These are phyloP conservation scores for Maniola hyperantus DNA, from an alignment of 2,888 invertebrate genomes.

Conservation along the genomic window DNA sequence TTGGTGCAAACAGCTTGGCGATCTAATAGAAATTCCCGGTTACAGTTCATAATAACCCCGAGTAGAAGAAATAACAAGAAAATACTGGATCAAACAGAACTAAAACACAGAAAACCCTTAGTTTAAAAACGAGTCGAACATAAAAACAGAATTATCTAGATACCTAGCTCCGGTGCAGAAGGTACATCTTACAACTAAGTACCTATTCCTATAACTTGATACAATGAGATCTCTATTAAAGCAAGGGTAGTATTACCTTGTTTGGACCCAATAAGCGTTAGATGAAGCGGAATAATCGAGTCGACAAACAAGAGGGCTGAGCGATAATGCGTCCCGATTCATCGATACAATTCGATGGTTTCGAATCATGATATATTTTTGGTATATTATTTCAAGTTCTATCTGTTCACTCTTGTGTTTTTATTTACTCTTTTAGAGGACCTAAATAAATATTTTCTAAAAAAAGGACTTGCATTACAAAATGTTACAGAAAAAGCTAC, in stretches of 20 bases:
- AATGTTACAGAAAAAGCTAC: too few species aligned
- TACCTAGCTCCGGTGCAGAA: too few species aligned
- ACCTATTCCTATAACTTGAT: conserved; percentile 14
- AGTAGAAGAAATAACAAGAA: too few species aligned
- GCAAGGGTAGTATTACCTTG: conserved; percentile 37
- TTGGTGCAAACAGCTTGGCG: too few species aligned
- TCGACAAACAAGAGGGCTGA: conserved; percentile 77
- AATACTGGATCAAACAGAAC: too few species aligned
- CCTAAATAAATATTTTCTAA: not conserved
- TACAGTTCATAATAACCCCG: too few species aligned
- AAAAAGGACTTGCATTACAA: too few species aligned
- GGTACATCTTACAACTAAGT: not conserved
- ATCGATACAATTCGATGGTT: conserved; percentile 47
- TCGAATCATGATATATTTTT: conserved; percentile 40
- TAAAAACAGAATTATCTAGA: not conserved
- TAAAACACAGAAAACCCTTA: too few species aligned
- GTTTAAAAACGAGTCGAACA: not conserved
- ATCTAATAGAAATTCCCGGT: too few species aligned
- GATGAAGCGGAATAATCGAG: conserved; percentile 79
- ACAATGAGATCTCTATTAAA: conserved; percentile 34
- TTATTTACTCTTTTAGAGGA: not conserved
- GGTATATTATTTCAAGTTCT: not conserved
- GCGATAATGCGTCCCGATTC: conserved; percentile 60
- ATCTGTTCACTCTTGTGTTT: not conserved
- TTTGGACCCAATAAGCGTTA: conserved; percentile 70